These are phyloP conservation scores for Monochamus alternatus DNA, from an alignment of 2,888 invertebrate species.

Conservation along the genomic window DNA sequence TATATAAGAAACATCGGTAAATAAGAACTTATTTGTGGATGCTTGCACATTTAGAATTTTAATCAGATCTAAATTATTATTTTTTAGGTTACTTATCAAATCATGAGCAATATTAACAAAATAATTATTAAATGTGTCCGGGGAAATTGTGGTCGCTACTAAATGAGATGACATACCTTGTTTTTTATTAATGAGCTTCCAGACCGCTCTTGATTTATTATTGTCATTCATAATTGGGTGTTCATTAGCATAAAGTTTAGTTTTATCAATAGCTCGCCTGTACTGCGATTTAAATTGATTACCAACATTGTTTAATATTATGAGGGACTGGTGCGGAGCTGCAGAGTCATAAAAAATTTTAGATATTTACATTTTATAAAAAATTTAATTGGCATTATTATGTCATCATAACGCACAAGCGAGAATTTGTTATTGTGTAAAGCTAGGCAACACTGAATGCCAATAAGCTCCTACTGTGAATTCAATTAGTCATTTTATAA, in stretches of 20 bases:
- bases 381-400: too few species aligned
- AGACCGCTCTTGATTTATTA: not conserved
- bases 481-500: too few species aligned
- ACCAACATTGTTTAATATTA: too few species aligned
- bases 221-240: not conserved
- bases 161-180: not conserved
- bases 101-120: not conserved
- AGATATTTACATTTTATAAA: too few species aligned
- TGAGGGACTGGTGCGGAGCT: too few species aligned
- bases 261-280: not conserved
- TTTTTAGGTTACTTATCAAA: not conserved
- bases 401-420: too few species aligned
- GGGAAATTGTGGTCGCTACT: not conserved
- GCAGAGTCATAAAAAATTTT: too few species aligned
- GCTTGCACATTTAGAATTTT: not conserved
- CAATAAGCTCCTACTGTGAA: too few species aligned
- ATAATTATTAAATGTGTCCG: not conserved
- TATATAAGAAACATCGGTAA: not conserved
- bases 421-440: too few species aligned
- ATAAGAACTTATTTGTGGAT: not conserved
- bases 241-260: not conserved
- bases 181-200: not conserved
- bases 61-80: too few species aligned
- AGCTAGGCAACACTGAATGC: too few species aligned
- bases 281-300: not conserved